phyloP scores from a whole-genome alignment of 2,888 invertebrate genomes.

The Erebia ligea region DNA sequence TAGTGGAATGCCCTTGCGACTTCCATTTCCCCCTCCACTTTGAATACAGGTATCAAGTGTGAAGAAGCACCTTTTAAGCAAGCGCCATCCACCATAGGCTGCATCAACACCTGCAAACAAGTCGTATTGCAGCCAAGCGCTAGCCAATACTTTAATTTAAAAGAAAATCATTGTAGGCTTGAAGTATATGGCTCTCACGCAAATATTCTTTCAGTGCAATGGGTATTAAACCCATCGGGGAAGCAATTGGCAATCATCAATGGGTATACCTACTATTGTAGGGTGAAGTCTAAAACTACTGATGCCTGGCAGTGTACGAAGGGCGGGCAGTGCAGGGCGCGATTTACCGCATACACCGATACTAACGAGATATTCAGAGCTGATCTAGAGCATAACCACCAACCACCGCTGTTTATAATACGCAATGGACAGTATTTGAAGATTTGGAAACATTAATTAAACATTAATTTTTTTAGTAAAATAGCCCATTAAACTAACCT shows the following conservation, averaged over 20 bases:
- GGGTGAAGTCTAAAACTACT: constrained; percentile 31
- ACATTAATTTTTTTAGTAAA: too few relatives aligned
- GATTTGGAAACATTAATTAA: constrained; percentile 14
- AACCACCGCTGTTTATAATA: constrained; percentile 32
- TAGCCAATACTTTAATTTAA: too few relatives aligned
- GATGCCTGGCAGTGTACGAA: constrained; percentile 44
- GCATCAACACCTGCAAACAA: too few relatives aligned
- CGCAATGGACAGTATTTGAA: constrained; percentile 34
- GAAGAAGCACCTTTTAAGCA: too few relatives aligned
- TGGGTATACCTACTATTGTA: constrained; percentile 51
- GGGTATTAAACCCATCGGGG: constrained; percentile 46
- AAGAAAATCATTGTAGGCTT: too few relatives aligned
- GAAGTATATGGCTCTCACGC: too few relatives aligned
- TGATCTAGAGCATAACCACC: constrained; percentile 32
- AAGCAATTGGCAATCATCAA: constrained; percentile 48
- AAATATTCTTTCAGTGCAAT: constrained; percentile 12
- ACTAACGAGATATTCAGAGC: constrained; percentile 7
- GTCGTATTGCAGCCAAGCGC: too few relatives aligned
- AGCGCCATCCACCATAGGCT: too few relatives aligned
- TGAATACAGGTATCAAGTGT: too few relatives aligned
- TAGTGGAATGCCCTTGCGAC: too few relatives aligned
- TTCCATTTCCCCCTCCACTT: too few relatives aligned
- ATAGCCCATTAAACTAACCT: too few relatives aligned
- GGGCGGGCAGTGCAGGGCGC: constrained; percentile 41
- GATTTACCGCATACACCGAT: constrained; percentile 32